These are phyloP conservation scores for Hetaerina americana DNA, from an alignment of 1,140 invertebrate genomes.

Conservation along the genomic window DNA sequence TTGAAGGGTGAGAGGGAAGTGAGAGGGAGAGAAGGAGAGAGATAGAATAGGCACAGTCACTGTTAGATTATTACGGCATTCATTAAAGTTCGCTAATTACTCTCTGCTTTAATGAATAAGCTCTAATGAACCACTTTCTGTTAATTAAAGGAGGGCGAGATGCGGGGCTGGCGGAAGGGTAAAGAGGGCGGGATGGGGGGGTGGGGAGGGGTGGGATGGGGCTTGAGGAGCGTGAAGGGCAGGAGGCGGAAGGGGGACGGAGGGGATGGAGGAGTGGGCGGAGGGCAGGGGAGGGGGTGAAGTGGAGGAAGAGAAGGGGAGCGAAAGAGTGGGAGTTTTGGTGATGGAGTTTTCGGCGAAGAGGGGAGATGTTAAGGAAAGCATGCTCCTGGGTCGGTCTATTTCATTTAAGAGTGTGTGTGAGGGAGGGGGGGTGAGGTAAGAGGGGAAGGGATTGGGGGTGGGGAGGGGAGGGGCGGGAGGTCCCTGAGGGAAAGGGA, in stretches of 20 bases:
- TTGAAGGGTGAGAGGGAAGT: neutral
- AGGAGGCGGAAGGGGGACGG: constrained; percentile 25
- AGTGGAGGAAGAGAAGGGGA: constrained; percentile 6
- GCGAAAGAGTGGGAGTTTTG: constrained; percentile 5
- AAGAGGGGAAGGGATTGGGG: no score
- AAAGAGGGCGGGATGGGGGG: constrained; percentile 1
- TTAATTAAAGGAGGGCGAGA: constrained; percentile 53
- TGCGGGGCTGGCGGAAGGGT: neutral
- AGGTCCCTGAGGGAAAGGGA: no score
- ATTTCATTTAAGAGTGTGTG: constrained; percentile 22
- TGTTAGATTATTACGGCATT: constrained; percentile 32
- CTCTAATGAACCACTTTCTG: constrained; percentile 75
- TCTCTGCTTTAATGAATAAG: constrained; percentile 75
- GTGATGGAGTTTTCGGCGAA: constrained; percentile 13
- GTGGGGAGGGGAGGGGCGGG: no score
- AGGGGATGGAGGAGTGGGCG: no score
- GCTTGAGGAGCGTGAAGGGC: constrained; percentile 3
- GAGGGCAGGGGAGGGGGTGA: neutral
- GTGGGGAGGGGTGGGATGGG: constrained; percentile 8
- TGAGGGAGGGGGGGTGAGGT: constrained; percentile 13
- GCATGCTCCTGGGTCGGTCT: neutral
- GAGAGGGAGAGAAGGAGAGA: neutral
- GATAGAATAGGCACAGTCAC: constrained; percentile 1
- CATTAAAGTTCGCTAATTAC: constrained; percentile 73
- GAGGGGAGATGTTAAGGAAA: constrained; percentile 27